Base-by-base conservation (phyloP, 2,113 vertebrate species). In the Equus quagga region DNA sequence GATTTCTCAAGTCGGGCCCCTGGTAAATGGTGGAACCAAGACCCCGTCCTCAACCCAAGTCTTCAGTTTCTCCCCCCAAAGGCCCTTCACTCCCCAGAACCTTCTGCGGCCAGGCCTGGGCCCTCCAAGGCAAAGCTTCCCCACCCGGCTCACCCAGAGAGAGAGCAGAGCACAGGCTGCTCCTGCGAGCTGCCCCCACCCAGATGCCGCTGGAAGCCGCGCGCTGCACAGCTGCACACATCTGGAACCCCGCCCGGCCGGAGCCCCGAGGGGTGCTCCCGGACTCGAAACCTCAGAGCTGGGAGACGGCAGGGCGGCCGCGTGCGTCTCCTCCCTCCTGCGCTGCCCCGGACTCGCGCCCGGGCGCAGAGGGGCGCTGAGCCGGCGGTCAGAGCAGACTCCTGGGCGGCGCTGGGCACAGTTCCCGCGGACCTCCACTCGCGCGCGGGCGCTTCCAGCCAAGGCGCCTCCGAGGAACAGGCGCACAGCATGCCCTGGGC, bases 391-490 rank as follows among this genome's bases (percentile, higher is more conserved):
- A 67, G n/a, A 28, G 69, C 24, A 69, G 58, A 82, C 93, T 49
- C 58, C 58, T 19, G 78, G 11, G 86, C 58, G 46, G 60, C 15
- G 60, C 86, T 86, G n/a, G 78, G 69, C 46, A 15, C 31, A 0
- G 65, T 3, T 46, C 44, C 15, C 2, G 33, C 33, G 75, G 75
- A 54, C 58, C 17, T 10, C 21, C 36, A 2, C 13, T 6, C 23
- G 46, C 12, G 36, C 41, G 21, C 73, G 2, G 23, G 56, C 46
- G 2, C 46, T 92, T 56, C 12, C n/a, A n/a, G 76, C 23, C 36
- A 0, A 4, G n/a, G 60, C 31, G 5, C 10, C 49, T 4, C 1
- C 26, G 64, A 65, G 62, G 6, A 3, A 58, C 15, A 8, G 19
- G 62, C 69, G 33, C 11, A 18, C 4, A 5, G 23, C 9, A 10